Base-by-base conservation (phyloP, 1,140 invertebrate genomes). In the Hyles euphorbiae region DNA sequence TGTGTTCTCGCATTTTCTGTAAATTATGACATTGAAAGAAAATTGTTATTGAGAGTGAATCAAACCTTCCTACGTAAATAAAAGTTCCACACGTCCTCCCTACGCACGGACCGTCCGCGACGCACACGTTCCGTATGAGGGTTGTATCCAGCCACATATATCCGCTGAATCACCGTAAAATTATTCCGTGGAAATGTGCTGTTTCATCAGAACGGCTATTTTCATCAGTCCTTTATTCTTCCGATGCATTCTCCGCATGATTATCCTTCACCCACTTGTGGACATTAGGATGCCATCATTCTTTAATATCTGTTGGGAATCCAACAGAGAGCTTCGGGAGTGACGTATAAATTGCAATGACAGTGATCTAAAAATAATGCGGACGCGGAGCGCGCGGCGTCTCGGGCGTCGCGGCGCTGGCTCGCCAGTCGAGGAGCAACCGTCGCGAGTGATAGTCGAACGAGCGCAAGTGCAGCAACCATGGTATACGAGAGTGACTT, bases 401-500 rank as follows among this genome's bases (percentile, higher is more conserved):
- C 36, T 40, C 36, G 36, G 36, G 36, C 80, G 74, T 75, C 65
- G 71, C 71, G 74, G 70, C 66, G 61, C 54, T 33, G n/a, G 63
- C 48, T 64, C 66, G 69, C 64, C 81, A 88, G 83, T 88, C 85
- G 85, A 85, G 78, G 67, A 74, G 66, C 63, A 68, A 78, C 72
- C 85, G 83, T 74, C 82, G 85, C 85, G 81, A 83, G 82, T 76
- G 77, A 67, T 72, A 81, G 72, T 66, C 85, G 82, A 85, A 81
- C 85, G 81, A 86, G 63, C 56, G 75, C 65, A 74, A 53, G 62
- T 78, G 62, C 69, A 78, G 76, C 80, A 89, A 92, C 92, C 84
- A 96, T 96, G 95, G 95, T 96, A 91, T 96, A 96, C 94, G 94
- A 95, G 91, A 94, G 93, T 91, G 95, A 96, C 90, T 96, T 96